A percentile compares a stretch with the other conserved stretches of the same genome.
Evolutionary conservation across 1,140 invertebrate species (phyloP).

Genomic region (Drosophila elegans): DNA sequence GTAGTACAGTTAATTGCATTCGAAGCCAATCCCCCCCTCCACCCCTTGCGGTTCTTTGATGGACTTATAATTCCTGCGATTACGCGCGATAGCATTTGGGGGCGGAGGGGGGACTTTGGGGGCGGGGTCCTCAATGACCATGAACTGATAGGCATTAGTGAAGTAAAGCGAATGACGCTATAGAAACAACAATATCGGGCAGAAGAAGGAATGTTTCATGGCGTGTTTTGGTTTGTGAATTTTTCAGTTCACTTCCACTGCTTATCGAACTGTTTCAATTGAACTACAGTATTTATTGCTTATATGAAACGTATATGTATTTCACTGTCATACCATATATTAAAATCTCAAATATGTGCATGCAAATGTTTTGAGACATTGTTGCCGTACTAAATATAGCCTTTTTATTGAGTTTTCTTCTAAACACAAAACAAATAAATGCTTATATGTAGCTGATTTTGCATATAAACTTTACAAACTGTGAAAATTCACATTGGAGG

Average conservation of each 20-base stretch:
- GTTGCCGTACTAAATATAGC: neutral
- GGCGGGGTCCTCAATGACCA: constrained; percentile 19
- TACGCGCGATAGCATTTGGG: constrained; percentile 10
- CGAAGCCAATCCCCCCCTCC: neutral
- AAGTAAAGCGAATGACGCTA: constrained; percentile 8
- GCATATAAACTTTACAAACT: no score
- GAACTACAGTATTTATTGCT: neutral
- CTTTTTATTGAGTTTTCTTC: neutral
- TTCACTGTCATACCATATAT: neutral
- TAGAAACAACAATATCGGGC: constrained; percentile 14
- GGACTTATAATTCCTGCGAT: constrained; percentile 49
- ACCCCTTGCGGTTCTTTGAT: constrained; percentile 14
- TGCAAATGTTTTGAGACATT: neutral
- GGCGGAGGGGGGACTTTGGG: neutral
- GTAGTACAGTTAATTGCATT: constrained; percentile 38
- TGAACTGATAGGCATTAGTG: constrained; percentile 44
- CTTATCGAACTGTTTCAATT: constrained; percentile 20
- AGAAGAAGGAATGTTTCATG: constrained; percentile 17
- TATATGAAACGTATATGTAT: neutral
- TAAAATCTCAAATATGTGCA: neutral
- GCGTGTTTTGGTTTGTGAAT: constrained; percentile 32
- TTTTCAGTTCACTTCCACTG: constrained; percentile 4
- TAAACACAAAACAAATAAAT: neutral
- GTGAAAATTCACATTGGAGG: no score
- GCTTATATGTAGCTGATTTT: neutral